Conservation (phyloP, 2,113 vertebrate species). For the Telmatochromis brichardi region DNA sequence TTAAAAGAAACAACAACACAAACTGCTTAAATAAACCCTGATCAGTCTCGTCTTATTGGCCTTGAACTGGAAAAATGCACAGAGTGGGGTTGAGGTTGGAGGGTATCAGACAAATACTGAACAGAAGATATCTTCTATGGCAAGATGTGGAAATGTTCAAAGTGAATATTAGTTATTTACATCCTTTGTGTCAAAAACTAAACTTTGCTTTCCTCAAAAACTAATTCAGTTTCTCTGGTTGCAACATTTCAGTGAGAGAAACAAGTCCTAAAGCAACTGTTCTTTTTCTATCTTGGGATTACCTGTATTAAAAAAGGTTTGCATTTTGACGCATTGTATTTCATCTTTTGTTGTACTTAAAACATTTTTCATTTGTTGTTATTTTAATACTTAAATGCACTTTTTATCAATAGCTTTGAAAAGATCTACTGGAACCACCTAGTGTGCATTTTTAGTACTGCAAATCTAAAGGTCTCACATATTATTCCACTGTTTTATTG, state of each 20-base stretch:
- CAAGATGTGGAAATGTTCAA: neutral
- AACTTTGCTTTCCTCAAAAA: neutral
- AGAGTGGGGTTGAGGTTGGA: neutral
- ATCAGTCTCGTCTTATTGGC: neutral
- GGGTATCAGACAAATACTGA: neutral
- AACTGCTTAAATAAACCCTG: neutral
- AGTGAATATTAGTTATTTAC: neutral
- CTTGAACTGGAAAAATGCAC: neutral
- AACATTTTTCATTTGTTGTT: neutral
- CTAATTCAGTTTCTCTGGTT: neutral
- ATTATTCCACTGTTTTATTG: neutral
- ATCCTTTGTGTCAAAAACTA: fast-evolving
- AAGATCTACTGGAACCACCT: neutral
- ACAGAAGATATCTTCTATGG: neutral
- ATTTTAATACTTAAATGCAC: neutral
- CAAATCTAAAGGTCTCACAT: neutral
- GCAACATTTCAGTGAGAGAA: neutral
- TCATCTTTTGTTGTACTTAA: neutral
- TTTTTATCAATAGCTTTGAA: neutral
- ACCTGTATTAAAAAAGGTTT: neutral
- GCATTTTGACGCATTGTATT: fast-evolving
- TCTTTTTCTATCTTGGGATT: fast-evolving
- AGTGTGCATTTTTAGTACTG: neutral
- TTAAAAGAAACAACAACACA: neutral
- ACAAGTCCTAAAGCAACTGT: neutral